A percentile compares a stretch with the other conserved stretches of the same genome.
phyloP scores from a whole-genome alignment of 2,113 vertebrate species.

The Forbesichthys agassizii region DNA sequence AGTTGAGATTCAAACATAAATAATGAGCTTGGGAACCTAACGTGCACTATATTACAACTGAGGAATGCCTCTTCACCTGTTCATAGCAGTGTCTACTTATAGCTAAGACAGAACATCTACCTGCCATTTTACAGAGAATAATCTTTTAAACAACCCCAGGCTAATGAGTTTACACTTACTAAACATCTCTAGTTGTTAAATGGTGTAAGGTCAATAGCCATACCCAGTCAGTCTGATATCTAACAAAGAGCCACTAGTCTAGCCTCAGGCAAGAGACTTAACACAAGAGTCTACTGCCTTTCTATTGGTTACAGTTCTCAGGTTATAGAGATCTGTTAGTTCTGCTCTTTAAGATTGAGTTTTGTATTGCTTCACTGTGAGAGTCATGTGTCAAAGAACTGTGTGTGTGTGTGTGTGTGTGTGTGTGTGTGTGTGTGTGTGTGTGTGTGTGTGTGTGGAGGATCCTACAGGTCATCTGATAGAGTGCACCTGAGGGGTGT shows the following conservation, averaged over 20 bases:
- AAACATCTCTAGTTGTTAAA: neutral
- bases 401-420: slow-evolving; percentile 20
- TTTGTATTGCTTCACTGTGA: slow-evolving; percentile 1
- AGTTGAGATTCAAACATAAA: too few relatives aligned
- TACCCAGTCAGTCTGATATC: slow-evolving; percentile 6
- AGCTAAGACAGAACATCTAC: slow-evolving; percentile 8
- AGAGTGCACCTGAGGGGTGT: slow-evolving; percentile 60
- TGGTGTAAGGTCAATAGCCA: slow-evolving; percentile 24
- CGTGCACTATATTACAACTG: too few relatives aligned
- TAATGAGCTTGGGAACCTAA: too few relatives aligned
- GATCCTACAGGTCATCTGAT: slow-evolving; percentile 59
- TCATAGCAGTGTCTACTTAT: neutral
- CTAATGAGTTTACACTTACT: neutral
- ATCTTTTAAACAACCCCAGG: neutral
- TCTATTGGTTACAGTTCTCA: neutral
- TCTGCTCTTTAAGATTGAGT: slow-evolving; percentile 3
- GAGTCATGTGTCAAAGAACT: slow-evolving; percentile 38
- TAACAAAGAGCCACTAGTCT: slow-evolving; percentile 14
- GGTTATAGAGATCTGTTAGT: neutral
- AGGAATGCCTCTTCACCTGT: neutral
- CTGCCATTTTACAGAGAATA: neutral
- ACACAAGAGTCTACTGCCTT: neutral
- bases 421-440: slow-evolving; percentile 12
- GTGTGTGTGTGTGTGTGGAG: slow-evolving; percentile 8
- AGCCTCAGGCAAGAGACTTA: slow-evolving; percentile 14